A percentile compares a stretch with the other conserved stretches of the same genome.
Conservation (phyloP, 2,113 vertebrate species). For the Syrrhaptes paradoxus region DNA sequence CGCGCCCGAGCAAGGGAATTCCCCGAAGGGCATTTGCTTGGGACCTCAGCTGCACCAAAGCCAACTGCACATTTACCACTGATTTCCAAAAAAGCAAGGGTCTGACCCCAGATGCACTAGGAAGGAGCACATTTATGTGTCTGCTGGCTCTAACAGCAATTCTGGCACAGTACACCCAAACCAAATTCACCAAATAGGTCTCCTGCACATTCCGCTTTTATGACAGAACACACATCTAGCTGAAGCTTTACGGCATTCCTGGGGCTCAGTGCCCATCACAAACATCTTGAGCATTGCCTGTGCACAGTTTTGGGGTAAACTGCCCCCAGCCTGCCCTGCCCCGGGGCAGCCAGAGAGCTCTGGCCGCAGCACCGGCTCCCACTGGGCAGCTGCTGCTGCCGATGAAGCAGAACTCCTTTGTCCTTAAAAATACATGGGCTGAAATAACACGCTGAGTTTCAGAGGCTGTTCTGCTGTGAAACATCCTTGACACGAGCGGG, state of each 20-base stretch:
- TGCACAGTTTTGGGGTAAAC: not conserved
- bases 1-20: not conserved
- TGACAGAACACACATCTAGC: not conserved
- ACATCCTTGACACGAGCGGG: not conserved
- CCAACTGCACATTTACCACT: not conserved
- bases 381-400: not conserved
- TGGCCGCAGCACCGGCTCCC: not conserved
- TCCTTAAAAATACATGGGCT: not conserved
- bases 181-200: not conserved
- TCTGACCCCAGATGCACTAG: not conserved
- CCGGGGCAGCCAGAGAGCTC: not conserved
- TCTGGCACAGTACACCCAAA: not conserved
- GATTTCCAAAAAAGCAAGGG: not conserved
- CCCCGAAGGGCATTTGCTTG: not conserved
- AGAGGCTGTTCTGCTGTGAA: not conserved
- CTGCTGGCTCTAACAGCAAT: not conserved
- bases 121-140: not conserved
- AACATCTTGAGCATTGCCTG: rapidly evolving
- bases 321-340: not conserved
- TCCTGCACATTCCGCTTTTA: not conserved
- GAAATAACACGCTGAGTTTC: not conserved
- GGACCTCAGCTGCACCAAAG: not conserved
- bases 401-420: not conserved
- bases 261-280: not conserved
- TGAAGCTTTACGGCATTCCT: not conserved